phyloP scores from a whole-genome alignment of 2,888 invertebrate genomes.

The Hypercompe scribonia region DNA sequence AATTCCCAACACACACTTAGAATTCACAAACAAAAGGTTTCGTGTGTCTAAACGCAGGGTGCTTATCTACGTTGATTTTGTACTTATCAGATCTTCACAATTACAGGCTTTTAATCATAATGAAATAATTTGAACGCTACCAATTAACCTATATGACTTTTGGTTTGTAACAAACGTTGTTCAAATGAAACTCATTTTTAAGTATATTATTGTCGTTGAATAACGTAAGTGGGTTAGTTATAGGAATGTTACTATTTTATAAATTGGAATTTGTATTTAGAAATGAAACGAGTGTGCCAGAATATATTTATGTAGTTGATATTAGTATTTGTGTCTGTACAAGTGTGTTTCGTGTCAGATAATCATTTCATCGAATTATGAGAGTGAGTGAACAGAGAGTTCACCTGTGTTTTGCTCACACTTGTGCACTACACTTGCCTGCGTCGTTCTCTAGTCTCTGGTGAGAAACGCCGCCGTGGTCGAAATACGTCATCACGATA shows the following conservation, averaged over 20 bases:
- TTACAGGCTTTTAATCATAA: constrained; percentile 54
- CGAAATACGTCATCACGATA: too few relatives aligned
- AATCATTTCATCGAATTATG: too few relatives aligned
- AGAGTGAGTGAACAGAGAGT: too few relatives aligned
- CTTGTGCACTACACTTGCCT: too few relatives aligned
- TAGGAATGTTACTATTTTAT: background rate
- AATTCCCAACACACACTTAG: constrained; percentile 6
- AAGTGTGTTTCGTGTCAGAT: too few relatives aligned
- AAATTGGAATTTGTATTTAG: background rate
- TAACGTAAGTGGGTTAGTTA: background rate
- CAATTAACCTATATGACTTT: constrained; percentile 48
- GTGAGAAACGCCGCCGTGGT: too few relatives aligned
- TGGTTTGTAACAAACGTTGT: background rate
- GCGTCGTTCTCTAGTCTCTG: too few relatives aligned
- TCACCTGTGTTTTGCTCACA: too few relatives aligned
- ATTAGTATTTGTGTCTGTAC: too few relatives aligned
- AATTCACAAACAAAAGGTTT: constrained; percentile 39
- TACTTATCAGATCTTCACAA: constrained; percentile 55
- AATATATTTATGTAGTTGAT: too few relatives aligned
- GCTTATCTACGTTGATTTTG: constrained; percentile 54
- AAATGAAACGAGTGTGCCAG: background rate
- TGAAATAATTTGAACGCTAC: constrained; percentile 42
- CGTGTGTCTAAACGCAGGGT: constrained; percentile 54
- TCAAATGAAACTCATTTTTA: background rate
- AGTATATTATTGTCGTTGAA: too few relatives aligned